Conservation (phyloP, 2,888 invertebrate genomes). For the Diogma glabrata region DNA sequence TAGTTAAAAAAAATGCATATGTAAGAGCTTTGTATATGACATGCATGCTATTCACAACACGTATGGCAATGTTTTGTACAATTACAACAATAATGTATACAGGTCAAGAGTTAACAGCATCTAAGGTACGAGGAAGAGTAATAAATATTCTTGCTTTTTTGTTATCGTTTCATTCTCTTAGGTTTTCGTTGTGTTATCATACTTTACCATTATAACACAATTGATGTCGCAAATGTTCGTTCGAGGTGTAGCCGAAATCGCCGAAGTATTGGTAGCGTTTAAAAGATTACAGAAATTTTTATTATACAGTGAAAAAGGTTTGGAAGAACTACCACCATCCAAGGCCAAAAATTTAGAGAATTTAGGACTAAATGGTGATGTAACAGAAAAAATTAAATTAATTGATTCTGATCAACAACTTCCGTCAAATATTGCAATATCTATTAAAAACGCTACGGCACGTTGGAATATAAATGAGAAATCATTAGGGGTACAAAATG, state of each 20-base stretch:
- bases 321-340: not conserved
- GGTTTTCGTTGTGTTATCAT: slow-evolving; percentile 45
- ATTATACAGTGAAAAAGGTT: slow-evolving; percentile 31
- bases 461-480: slow-evolving; percentile 41
- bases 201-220: slow-evolving; percentile 42
- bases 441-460: slow-evolving; percentile 31
- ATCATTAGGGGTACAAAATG: slow-evolving; percentile 13
- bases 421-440: slow-evolving; percentile 19
- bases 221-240: slow-evolving; percentile 48
- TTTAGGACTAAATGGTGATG: slow-evolving; percentile 13
- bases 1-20: slow-evolving; percentile 49
- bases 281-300: slow-evolving; percentile 45
- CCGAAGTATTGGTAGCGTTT: slow-evolving; percentile 68
- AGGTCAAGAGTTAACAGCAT: slow-evolving; percentile 56
- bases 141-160: not conserved
- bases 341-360: slow-evolving; percentile 14
- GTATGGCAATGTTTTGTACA: slow-evolving; percentile 64
- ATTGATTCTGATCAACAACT: slow-evolving; percentile 22
- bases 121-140: slow-evolving; percentile 45
- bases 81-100: slow-evolving; percentile 56
- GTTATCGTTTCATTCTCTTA: slow-evolving; percentile 17
- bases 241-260: slow-evolving; percentile 62
- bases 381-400: slow-evolving; percentile 11
- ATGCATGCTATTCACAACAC: slow-evolving; percentile 68
- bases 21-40: slow-evolving; percentile 59